These are phyloP conservation scores for Pteropus alecto DNA, from an alignment of 2,113 vertebrate genomes.

Conservation along the genomic window DNA sequence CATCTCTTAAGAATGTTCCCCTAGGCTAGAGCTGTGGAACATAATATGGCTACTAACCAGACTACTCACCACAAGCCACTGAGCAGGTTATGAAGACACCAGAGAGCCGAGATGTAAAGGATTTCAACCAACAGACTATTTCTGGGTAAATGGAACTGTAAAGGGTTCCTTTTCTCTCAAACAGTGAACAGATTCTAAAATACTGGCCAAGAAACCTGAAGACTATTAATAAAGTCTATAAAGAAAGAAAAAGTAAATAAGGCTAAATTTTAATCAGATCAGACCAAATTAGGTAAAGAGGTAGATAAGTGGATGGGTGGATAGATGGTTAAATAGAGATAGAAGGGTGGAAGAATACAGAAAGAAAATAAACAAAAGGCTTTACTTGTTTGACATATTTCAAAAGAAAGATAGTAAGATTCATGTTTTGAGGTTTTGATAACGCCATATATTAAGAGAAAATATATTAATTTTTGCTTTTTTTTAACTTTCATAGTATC, in stretches of 20 bases:
- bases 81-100: neutral
- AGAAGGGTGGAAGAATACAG: neutral
- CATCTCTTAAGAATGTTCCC: neutral
- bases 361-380: neutral
- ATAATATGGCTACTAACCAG: neutral
- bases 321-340: neutral
- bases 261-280: neutral
- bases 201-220: constrained; percentile 46
- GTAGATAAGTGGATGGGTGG: neutral
- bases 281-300: neutral
- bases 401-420: neutral
- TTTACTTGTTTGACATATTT: neutral
- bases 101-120: neutral
- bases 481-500: neutral
- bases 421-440: neutral
- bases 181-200: constrained; percentile 56
- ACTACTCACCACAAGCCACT: neutral
- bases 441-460: neutral
- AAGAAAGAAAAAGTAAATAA: neutral
- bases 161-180: constrained; percentile 61
- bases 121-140: constrained; percentile 57
- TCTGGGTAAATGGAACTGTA: constrained; percentile 57
- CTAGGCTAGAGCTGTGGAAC: neutral
- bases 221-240: constrained; percentile 40
- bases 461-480: neutral